These are phyloP conservation scores for Ptyas mucosa DNA, from an alignment of 2,113 vertebrate species.

Conservation along the genomic window DNA sequence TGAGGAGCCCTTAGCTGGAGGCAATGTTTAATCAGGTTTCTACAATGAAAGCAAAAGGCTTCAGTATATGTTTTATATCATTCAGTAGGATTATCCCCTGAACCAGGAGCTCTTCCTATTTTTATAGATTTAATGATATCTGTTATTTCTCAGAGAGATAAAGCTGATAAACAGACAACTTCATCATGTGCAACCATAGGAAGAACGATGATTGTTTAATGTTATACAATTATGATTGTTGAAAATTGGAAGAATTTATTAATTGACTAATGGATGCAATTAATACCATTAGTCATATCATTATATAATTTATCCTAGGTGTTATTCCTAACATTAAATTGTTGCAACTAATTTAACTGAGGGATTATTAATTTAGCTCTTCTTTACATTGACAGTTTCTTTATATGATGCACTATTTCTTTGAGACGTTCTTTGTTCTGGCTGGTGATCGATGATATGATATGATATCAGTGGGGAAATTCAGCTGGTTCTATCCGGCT, in stretches of 20 bases:
- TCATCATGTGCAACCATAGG: background rate
- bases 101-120: background rate
- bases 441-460: background rate
- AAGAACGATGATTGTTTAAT: background rate
- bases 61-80: background rate
- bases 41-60: background rate
- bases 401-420: background rate
- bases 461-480: no score
- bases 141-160: background rate
- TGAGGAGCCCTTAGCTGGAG: background rate
- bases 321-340: background rate
- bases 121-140: background rate
- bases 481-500: no score
- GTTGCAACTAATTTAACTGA: background rate
- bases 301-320: background rate
- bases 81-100: background rate
- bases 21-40: background rate
- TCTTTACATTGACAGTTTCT: background rate
- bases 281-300: background rate
- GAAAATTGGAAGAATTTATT: background rate
- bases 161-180: background rate
- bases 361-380: background rate
- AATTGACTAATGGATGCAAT: background rate
- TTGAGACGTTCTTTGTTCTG: background rate
- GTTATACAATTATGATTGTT: background rate